Conservation (phyloP, 2,113 vertebrate species). For the Scatophagus argus region DNA sequence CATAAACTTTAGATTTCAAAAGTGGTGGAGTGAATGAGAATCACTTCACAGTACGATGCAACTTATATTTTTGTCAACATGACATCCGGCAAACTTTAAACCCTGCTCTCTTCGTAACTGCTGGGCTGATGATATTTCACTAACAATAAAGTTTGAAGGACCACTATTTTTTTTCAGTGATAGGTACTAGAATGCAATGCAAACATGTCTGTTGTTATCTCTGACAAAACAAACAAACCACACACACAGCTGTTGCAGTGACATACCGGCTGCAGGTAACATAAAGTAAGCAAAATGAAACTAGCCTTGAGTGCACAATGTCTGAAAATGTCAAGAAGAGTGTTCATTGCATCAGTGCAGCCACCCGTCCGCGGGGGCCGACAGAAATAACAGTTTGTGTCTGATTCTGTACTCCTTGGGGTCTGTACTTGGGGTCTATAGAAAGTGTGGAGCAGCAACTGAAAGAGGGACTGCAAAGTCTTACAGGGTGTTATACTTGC, state of each 20-base stretch:
- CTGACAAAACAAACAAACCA: no score
- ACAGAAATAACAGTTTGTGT: neutral
- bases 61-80: neutral
- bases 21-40: neutral
- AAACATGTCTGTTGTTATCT: no score
- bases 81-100: neutral
- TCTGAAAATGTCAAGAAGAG: neutral
- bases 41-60: no score
- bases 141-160: no score
- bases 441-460: neutral
- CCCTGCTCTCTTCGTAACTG: neutral
- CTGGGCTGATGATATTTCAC: neutral
- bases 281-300: neutral
- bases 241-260: no score
- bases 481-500: neutral
- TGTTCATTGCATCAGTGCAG: neutral
- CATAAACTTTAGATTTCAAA: neutral
- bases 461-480: neutral
- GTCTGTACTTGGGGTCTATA: no score
- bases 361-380: neutral
- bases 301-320: neutral
- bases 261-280: no score
- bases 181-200: no score
- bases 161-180: no score
- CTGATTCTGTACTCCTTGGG: no score